phyloP scores from a whole-genome alignment of 2,797 vertebrate genomes.

The Melanotaenia trifasciata region DNA sequence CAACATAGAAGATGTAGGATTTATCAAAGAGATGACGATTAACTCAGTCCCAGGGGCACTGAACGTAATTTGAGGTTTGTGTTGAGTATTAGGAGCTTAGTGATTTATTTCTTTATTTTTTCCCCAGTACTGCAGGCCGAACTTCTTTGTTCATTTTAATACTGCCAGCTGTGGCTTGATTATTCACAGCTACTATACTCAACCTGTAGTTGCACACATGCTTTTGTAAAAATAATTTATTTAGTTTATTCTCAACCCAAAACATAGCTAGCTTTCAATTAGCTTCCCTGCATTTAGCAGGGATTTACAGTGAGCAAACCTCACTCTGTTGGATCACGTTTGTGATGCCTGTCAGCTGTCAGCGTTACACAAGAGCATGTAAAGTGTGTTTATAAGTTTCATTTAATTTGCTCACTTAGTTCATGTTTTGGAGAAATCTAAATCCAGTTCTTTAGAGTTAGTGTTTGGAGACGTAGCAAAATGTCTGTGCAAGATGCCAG shows the following conservation, averaged over 20 bases:
- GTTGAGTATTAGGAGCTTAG: slow-evolving; percentile 23
- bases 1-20: slow-evolving; percentile 26
- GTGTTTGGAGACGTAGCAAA: neutral
- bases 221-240: neutral
- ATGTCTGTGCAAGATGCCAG: neutral
- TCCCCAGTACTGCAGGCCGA: neutral
- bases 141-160: neutral
- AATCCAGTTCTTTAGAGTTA: neutral
- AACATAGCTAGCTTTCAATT: neutral
- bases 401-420: neutral
- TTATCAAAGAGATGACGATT: slow-evolving; percentile 46
- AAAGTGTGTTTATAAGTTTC: neutral
- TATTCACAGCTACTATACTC: neutral
- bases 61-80: slow-evolving; percentile 17
- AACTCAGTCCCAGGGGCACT: slow-evolving; percentile 34
- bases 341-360: neutral
- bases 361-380: neutral
- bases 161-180: neutral
- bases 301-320: neutral
- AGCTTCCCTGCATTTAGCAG: neutral
- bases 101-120: neutral
- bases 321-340: neutral
- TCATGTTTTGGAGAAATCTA: neutral
- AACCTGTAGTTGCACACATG: neutral
- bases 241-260: neutral